A percentile compares a stretch with the other conserved stretches of the same genome.
These are phyloP conservation scores for Rhopalosiphum nymphaeae DNA, from an alignment of 2,888 invertebrate genomes.

Conservation along the genomic window DNA sequence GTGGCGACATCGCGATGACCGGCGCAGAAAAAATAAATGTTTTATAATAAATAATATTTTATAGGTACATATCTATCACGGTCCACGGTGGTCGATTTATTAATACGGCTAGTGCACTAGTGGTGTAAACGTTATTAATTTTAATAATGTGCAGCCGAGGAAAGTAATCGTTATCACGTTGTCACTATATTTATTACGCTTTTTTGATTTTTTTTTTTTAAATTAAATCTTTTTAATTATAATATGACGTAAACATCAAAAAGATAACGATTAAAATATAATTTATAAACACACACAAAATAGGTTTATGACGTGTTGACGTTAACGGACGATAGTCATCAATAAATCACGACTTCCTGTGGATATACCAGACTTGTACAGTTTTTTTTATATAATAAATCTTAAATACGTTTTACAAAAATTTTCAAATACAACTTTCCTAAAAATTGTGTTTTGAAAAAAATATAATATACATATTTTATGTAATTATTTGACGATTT, in stretches of 20 bases:
- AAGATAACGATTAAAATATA: neutral
- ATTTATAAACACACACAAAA: neutral
- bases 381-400: neutral
- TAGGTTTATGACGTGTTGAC: neutral
- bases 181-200: neutral
- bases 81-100: neutral
- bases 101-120: neutral
- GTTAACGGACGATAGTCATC: neutral
- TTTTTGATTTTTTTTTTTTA: neutral
- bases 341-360: neutral
- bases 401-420: neutral
- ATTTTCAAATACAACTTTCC: neutral
- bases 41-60: neutral
- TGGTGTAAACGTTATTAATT: neutral
- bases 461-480: neutral
- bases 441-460: neutral
- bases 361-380: neutral
- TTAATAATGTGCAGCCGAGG: neutral
- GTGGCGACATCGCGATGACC: neutral
- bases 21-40: neutral
- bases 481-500: neutral
- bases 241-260: neutral
- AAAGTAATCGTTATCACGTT: neutral
- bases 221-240: neutral
- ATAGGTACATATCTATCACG: too few relatives aligned